These are phyloP conservation scores for Agelaius tricolor DNA, from an alignment of 2,113 vertebrate genomes.

Conservation along the genomic window DNA sequence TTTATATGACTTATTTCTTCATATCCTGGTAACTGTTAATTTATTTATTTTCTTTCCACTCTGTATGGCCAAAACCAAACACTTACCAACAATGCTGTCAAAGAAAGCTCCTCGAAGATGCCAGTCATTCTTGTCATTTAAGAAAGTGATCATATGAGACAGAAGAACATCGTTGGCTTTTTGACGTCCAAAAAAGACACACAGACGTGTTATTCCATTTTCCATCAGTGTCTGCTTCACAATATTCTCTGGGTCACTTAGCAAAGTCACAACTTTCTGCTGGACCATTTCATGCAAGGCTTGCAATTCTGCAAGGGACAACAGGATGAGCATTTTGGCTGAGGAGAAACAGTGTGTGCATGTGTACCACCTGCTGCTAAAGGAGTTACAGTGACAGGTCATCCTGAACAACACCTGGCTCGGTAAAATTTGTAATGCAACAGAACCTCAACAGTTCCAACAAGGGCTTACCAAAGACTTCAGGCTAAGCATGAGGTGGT, in stretches of 20 bases:
- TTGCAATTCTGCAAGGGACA: constrained; percentile 85
- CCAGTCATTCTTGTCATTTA: constrained; percentile 99
- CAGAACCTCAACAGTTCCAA: neutral
- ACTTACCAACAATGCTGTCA: constrained; percentile 96
- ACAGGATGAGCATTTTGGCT: neutral
- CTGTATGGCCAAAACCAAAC: neutral
- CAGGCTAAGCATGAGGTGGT: neutral
- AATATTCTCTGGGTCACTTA: constrained; percentile 96
- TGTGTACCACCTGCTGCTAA: neutral
- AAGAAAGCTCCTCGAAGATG: constrained; percentile 98
- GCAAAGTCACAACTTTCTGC: constrained; percentile 97
- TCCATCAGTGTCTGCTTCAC: constrained; percentile 98
- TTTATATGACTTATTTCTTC: neutral
- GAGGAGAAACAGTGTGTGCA: fast-evolving
- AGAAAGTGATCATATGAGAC: constrained; percentile 98
- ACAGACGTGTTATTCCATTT: constrained; percentile 96
- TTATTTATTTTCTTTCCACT: neutral
- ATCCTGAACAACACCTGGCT: fast-evolving
- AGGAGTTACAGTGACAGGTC: neutral
- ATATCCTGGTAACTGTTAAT: neutral
- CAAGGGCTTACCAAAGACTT: neutral
- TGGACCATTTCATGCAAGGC: constrained; percentile 99
- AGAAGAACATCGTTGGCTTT: constrained; percentile 97
- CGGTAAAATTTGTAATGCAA: fast-evolving
- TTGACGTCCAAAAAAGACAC: constrained; percentile 97